Evolutionary conservation across 2,113 vertebrate genomes (phyloP).

Genomic region (Eudyptes chrysolophus): DNA sequence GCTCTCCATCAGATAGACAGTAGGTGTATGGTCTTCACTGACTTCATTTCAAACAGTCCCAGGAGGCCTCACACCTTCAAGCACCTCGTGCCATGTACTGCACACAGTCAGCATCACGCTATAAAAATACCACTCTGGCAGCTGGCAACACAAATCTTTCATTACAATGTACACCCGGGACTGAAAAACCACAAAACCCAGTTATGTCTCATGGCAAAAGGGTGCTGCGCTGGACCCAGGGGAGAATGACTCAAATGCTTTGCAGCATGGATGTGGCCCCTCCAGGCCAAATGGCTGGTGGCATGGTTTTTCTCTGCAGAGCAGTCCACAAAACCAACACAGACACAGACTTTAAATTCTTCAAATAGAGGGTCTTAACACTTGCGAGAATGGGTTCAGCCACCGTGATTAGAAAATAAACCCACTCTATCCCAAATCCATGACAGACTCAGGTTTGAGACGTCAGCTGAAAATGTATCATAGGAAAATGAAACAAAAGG

Average conservation of each 20-base stretch:
- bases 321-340: not conserved
- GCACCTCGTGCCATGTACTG: not conserved
- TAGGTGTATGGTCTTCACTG: not conserved
- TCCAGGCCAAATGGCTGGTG: not conserved
- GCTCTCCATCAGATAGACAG: not conserved
- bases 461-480: not conserved
- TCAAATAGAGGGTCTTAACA: not conserved
- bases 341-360: not conserved
- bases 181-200: not conserved
- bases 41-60: not conserved
- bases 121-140: not conserved
- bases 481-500: not conserved
- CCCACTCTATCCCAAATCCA: not conserved
- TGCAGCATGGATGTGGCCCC: fast-evolving
- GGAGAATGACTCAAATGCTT: not conserved
- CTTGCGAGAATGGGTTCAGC: not conserved
- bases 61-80: not conserved
- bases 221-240: not conserved
- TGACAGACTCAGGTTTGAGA: not conserved
- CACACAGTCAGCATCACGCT: not conserved
- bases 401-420: not conserved
- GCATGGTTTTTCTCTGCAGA: not conserved
- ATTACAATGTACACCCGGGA: not conserved
- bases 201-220: not conserved
- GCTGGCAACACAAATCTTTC: slow-evolving; percentile 2